phyloP scores from a whole-genome alignment of 2,797 vertebrate genomes.

The Coilia nasus region DNA sequence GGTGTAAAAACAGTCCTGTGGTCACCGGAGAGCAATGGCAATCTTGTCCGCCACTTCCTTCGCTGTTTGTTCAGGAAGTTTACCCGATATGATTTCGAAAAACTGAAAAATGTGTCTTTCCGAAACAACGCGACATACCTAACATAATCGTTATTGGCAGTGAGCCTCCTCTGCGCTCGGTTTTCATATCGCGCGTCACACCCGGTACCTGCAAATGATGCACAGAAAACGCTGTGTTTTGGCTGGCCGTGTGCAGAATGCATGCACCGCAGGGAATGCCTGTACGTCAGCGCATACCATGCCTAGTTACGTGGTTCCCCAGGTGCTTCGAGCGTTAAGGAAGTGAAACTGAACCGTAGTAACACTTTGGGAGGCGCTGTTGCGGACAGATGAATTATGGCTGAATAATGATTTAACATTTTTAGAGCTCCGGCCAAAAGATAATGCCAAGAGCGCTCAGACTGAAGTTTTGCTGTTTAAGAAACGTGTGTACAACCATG shows the following conservation, averaged over 20 bases:
- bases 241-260: conserved; percentile 45
- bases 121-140: background rate
- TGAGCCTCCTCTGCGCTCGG: background rate
- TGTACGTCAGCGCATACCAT: conserved; percentile 57
- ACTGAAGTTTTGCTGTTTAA: background rate
- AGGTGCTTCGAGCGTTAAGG: conserved; percentile 46
- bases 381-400: conserved; percentile 27
- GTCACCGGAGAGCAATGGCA: conserved; percentile 81
- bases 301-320: conserved; percentile 55
- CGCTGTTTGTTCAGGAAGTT: conserved; percentile 70
- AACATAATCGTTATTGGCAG: background rate
- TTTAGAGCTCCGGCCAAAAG: conserved; percentile 20
- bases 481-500: background rate
- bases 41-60: conserved; percentile 75
- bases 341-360: conserved; percentile 26
- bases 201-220: conserved; percentile 28
- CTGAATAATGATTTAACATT: conserved; percentile 24
- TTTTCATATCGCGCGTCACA: background rate
- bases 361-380: conserved; percentile 37
- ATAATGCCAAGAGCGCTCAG: background rate
- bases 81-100: conserved; percentile 60
- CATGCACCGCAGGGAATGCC: conserved; percentile 62
- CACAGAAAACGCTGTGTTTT: conserved; percentile 45
- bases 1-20: conserved; percentile 83
- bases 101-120: conserved; percentile 47